Percentiles rank a stretch among this genome's conserved stretches.
Evolutionary conservation across 2,113 vertebrate species (phyloP).

Genomic region (Perca schrenkii): DNA sequence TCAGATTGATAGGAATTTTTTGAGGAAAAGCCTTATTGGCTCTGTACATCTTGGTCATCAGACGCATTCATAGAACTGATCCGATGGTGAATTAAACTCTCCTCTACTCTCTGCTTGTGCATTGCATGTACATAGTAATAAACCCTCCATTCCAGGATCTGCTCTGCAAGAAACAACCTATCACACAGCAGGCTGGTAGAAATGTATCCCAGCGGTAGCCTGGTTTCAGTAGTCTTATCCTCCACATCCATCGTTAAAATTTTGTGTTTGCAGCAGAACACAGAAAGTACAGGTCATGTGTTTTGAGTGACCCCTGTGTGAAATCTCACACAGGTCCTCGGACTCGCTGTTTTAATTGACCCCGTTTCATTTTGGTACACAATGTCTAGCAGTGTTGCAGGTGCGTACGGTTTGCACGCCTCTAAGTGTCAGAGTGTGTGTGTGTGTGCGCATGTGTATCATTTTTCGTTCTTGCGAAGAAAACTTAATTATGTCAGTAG

Average conservation of each 20-base stretch:
- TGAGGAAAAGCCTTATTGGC: background rate
- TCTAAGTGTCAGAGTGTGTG: slow-evolving; percentile 62
- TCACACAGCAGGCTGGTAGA: slow-evolving; percentile 30
- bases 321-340: slow-evolving; percentile 44
- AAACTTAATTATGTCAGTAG: slow-evolving; percentile 56
- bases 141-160: slow-evolving; percentile 57
- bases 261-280: slow-evolving; percentile 41
- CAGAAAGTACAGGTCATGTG: slow-evolving; percentile 15
- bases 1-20: slow-evolving; percentile 30
- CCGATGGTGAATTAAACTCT: slow-evolving; percentile 16
- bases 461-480: slow-evolving; percentile 60
- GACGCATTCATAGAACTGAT: slow-evolving; percentile 26
- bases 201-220: background rate
- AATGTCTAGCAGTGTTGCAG: slow-evolving; percentile 43
- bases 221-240: slow-evolving; percentile 43
- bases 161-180: slow-evolving; percentile 21
- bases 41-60: slow-evolving; percentile 15
- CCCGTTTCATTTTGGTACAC: slow-evolving; percentile 55
- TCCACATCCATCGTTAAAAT: slow-evolving; percentile 29
- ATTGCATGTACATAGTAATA: slow-evolving; percentile 34
- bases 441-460: slow-evolving; percentile 66
- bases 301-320: slow-evolving; percentile 17
- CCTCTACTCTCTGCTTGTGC: slow-evolving; percentile 15
- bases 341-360: slow-evolving; percentile 25
- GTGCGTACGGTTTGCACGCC: slow-evolving; percentile 46